Evolutionary conservation across 2,113 vertebrate genomes (phyloP), one percentile per base, ranked within the genome.

Genomic region (Corydoras sp.): DNA sequence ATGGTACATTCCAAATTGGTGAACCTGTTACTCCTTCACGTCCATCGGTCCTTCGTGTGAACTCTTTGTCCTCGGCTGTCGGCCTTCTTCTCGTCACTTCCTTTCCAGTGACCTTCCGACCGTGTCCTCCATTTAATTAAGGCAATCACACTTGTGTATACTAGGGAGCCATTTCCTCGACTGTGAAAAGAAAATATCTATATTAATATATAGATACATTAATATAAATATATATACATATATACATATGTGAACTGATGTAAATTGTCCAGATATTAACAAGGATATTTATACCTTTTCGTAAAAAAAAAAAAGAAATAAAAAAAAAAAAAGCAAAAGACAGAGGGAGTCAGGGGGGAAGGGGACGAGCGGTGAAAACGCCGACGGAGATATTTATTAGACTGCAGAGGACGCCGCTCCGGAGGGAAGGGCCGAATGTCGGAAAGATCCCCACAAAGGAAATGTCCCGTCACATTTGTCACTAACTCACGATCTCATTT

Each of bases 401-500:
- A 83, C 77, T 84, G 77, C 81, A 76, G 88, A 95, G 94, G 95
- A 96, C 93, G 93, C 93, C 92, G 93, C 93, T 93, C 93, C 88
- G 89, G 89, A 94, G 95, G 90, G 84, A 92, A 90, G 89, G 71
- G 62, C 79, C 12, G 32, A 62, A 66, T 68, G 60, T 14, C 29
- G 62, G 68, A 60, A 73, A 62, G 65, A 65, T 14, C 61, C 60
- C 15, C 35, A 18, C 89, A 85, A 87, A 90, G 84, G 92, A 93
- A 94, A 89, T 90, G 89, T 96, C 92, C 91, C 91, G 92, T 93
- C 90, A 91, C 89, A 88, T 91, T 48, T 83, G 86, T 91, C 92
- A 90, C 87, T 71, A 91, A 93, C 91, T 92, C 92, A 94, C 90
- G 89, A 88, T 85, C 86, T 90, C 96, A 96, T 98, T 93, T 92